These are phyloP conservation scores for Porphyrio hochstetteri DNA, from an alignment of 2,113 vertebrate species.

Conservation along the genomic window DNA sequence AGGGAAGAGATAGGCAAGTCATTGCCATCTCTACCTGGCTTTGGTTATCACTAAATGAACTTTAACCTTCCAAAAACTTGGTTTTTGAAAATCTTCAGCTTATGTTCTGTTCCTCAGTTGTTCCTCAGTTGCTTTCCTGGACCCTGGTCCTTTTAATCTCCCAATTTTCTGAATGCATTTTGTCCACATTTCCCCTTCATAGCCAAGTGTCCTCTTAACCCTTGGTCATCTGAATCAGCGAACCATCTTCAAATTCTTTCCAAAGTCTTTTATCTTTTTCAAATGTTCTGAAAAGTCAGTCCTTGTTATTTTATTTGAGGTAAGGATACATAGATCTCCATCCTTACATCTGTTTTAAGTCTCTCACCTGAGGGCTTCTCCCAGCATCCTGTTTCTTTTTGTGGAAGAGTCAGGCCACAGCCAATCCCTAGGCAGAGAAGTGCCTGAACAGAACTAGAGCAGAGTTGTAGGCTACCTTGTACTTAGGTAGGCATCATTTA, in stretches of 20 bases:
- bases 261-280: neutral
- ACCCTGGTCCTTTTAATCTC: neutral
- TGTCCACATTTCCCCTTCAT: neutral
- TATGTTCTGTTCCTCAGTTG: neutral
- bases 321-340: neutral
- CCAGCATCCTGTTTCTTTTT: neutral
- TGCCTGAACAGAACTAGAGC: neutral
- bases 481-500: neutral
- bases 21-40: neutral
- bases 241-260: neutral
- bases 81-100: neutral
- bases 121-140: neutral
- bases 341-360: neutral
- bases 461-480: neutral
- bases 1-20: neutral
- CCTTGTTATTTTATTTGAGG: neutral
- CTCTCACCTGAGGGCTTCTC: neutral
- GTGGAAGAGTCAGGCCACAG: neutral
- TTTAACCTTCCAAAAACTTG: neutral
- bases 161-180: neutral
- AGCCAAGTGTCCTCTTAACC: neutral
- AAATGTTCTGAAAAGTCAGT: neutral
- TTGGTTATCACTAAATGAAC: neutral
- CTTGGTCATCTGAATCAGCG: neutral
- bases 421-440: neutral